Percentiles rank a stretch among this genome's conserved stretches.
These are phyloP conservation scores for Mionectes macconnelli DNA, from an alignment of 2,113 vertebrate genomes.

Conservation along the genomic window DNA sequence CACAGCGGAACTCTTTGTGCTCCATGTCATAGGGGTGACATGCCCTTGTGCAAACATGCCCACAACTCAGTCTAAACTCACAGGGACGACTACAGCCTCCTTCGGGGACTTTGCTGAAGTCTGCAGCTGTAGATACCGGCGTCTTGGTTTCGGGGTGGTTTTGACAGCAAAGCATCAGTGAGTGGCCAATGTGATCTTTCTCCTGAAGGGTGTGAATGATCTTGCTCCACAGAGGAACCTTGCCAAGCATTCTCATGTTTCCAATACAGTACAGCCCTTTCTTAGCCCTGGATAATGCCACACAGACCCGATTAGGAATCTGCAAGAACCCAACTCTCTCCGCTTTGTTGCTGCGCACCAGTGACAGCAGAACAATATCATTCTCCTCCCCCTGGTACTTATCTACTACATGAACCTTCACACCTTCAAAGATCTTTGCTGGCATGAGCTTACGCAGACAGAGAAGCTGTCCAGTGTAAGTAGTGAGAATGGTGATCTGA, in stretches of 20 bases:
- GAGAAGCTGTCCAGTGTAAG: constrained; percentile 89
- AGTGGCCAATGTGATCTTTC: constrained; percentile 72
- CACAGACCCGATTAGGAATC: constrained; percentile 90
- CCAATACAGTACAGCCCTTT: constrained; percentile 91
- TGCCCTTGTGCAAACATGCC: constrained; percentile 86
- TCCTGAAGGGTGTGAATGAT: constrained; percentile 84
- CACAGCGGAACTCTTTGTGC: constrained; percentile 83
- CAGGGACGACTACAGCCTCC: constrained; percentile 89
- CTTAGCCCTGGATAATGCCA: constrained; percentile 92
- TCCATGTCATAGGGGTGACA: constrained; percentile 89
- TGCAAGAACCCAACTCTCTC: constrained; percentile 86
- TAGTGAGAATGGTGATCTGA: constrained; percentile 89
- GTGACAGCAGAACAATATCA: constrained; percentile 90
- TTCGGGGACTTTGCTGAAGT: constrained; percentile 86
- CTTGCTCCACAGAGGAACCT: constrained; percentile 85
- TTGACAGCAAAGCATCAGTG: constrained; percentile 85
- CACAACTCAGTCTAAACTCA: constrained; percentile 85
- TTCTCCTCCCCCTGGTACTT: constrained; percentile 98
- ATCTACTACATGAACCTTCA: constrained; percentile 93
- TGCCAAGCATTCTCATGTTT: constrained; percentile 84
- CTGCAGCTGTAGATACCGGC: constrained; percentile 71
- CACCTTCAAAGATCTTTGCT: constrained; percentile 77
- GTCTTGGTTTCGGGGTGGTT: constrained; percentile 85
- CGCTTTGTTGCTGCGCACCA: constrained; percentile 88
- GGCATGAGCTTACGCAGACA: constrained; percentile 88